A percentile compares a stretch with the other conserved stretches of the same genome.
phyloP scores from a whole-genome alignment of 2,888 invertebrate genomes.

The Melanostoma scalare region DNA sequence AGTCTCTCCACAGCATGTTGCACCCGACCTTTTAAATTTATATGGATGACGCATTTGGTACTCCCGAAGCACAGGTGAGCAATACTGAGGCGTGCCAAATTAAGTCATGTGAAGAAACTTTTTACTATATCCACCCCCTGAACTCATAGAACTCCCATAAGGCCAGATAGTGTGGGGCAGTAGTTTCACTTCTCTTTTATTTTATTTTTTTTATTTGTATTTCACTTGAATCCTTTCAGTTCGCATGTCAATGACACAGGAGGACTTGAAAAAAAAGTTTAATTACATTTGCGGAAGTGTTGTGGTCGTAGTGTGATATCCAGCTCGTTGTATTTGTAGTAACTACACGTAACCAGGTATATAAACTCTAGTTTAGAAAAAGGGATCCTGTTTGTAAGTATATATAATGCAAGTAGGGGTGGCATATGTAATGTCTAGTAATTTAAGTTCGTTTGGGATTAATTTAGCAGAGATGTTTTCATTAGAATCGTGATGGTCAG shows the following conservation, averaged over 20 bases:
- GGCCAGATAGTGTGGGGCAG: background rate
- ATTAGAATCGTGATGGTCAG: conserved; percentile 69
- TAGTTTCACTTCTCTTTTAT: background rate
- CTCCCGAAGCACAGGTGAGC: conserved; percentile 60
- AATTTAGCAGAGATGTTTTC: conserved; percentile 72
- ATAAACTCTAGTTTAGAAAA: conserved; percentile 3
- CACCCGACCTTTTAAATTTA: conserved; percentile 15
- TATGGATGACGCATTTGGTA: conserved; percentile 59
- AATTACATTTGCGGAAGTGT: conserved; percentile 72
- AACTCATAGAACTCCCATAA: conserved; percentile 5
- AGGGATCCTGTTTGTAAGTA: background rate
- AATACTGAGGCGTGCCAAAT: conserved; percentile 68
- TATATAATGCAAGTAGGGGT: conserved; percentile 14
- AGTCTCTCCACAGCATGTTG: conserved; percentile 35
- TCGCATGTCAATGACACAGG: conserved; percentile 72
- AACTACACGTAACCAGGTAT: too few relatives aligned
- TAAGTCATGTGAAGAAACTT: conserved; percentile 62
- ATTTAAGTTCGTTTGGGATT: conserved; percentile 72
- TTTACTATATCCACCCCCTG: conserved; percentile 34
- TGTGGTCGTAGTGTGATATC: conserved; percentile 67
- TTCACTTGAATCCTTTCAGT: conserved; percentile 48
- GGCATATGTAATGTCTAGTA: conserved; percentile 57
- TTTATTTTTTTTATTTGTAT: conserved; percentile 11
- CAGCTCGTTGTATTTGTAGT: conserved; percentile 43
- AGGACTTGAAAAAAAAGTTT: conserved; percentile 69